A percentile compares a stretch with the other conserved stretches of the same genome.
phyloP scores from a whole-genome alignment of 92 coral and sea anemone genomes.

The Paragorgia papillata region DNA sequence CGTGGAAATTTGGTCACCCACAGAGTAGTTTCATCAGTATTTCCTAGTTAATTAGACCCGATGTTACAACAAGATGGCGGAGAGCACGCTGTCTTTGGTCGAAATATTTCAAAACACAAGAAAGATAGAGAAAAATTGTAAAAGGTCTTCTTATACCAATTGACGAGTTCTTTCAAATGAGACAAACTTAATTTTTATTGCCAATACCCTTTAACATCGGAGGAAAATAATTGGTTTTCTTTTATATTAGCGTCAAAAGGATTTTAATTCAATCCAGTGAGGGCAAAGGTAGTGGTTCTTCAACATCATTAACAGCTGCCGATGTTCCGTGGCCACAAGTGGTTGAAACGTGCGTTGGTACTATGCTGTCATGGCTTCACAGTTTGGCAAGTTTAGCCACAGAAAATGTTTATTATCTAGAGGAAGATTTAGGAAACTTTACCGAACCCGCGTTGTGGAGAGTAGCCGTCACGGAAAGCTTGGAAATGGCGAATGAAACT shows the following conservation, averaged over 20 bases:
- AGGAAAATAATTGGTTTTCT: too few species aligned
- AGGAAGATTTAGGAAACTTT: slow-evolving; percentile 62
- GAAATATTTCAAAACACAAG: too few species aligned
- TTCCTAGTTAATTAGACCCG: too few species aligned
- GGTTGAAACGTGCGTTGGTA: slow-evolving; percentile 77
- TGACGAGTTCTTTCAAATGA: too few species aligned
- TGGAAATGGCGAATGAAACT: background rate
- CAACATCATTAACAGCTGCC: slow-evolving; percentile 66
- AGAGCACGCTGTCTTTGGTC: too few species aligned
- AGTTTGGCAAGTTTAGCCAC: slow-evolving; percentile 50
- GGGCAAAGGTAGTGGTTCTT: slow-evolving; percentile 52
- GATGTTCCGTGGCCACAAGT: slow-evolving; percentile 96
- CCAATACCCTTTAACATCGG: too few species aligned
- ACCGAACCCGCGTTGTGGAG: slow-evolving; percentile 75
- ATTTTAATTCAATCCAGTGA: slow-evolving; percentile 66
- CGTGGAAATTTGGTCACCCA: too few species aligned
- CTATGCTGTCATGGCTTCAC: slow-evolving; percentile 69
- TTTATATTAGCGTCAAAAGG: slow-evolving; percentile 59
- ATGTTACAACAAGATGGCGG: too few species aligned
- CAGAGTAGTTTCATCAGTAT: too few species aligned
- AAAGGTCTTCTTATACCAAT: too few species aligned
- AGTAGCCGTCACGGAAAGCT: slow-evolving; percentile 21
- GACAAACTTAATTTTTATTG: too few species aligned
- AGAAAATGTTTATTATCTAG: slow-evolving; percentile 64
- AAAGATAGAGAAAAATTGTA: too few species aligned